Evolutionary conservation across 2,888 invertebrate species (phyloP).

Genomic region (Caenorhabditis angaria): DNA sequence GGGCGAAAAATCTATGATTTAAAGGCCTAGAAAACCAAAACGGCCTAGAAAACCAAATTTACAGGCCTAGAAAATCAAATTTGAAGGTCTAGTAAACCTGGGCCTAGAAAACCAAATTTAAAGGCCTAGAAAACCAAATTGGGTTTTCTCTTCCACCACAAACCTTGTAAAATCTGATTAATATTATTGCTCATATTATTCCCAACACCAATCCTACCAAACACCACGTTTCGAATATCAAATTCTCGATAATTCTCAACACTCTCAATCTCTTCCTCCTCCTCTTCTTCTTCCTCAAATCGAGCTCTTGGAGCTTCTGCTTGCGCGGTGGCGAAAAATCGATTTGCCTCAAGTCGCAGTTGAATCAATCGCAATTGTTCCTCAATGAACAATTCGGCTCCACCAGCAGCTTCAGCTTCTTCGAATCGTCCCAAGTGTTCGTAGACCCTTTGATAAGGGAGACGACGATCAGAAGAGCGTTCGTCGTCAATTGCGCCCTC

Average conservation of each 20-base stretch:
- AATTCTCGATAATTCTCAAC: neutral
- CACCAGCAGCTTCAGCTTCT: no score
- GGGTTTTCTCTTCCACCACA: no score
- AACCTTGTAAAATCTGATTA: conserved; percentile 3
- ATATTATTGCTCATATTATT: conserved; percentile 12
- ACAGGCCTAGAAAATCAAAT: no score
- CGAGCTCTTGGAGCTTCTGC: neutral
- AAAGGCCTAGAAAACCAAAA: no score
- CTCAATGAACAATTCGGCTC: neutral
- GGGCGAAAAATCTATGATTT: no score
- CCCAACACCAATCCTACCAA: neutral
- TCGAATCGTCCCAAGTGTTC: no score
- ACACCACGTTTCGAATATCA: no score
- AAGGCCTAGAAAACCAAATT: no score
- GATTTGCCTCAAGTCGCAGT: neutral
- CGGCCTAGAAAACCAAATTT: no score
- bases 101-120: no score
- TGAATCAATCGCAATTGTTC: neutral
- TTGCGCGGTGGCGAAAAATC: neutral
- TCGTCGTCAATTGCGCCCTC: conserved; percentile 11
- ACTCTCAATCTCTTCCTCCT: no score
- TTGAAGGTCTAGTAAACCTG: no score
- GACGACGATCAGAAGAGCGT: conserved; percentile 8
- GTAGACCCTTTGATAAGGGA: conserved; percentile 16
- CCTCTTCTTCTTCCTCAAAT: neutral